A percentile compares a stretch with the other conserved stretches of the same genome.
Conservation (phyloP, 2,888 invertebrate genomes). For the Frankliniella intonsa region DNA sequence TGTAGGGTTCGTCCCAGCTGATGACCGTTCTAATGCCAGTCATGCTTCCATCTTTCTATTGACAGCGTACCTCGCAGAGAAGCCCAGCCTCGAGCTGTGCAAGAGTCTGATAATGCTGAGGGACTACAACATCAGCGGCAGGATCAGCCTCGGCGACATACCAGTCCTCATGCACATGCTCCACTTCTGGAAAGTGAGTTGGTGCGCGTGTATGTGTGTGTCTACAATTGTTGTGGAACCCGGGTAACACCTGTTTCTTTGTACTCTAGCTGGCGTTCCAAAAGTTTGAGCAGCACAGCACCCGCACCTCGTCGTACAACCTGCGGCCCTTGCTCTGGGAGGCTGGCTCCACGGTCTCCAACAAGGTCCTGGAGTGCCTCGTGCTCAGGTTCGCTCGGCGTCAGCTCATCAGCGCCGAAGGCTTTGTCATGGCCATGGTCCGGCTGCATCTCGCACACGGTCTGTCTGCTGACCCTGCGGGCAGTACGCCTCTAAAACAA, state of each 20-base stretch:
- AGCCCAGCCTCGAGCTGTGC: conserved; percentile 61
- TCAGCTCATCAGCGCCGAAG: conserved; percentile 55
- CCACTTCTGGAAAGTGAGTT: conserved; percentile 59
- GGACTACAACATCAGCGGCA: conserved; percentile 61
- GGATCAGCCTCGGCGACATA: conserved; percentile 56
- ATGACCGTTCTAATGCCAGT: conserved; percentile 12
- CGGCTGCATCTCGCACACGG: conserved; percentile 60
- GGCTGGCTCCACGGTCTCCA: conserved; percentile 64
- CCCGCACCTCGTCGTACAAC: conserved; percentile 60
- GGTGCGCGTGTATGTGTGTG: not conserved
- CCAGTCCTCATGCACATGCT: conserved; percentile 61
- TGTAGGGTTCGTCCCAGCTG: not conserved
- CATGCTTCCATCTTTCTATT: not conserved
- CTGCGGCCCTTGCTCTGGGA: conserved; percentile 63
- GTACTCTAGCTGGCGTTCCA: conserved; percentile 53
- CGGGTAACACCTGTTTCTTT: not conserved
- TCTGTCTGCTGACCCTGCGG: too few species aligned
- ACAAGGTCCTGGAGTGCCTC: conserved; percentile 69
- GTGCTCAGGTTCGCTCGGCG: conserved; percentile 62
- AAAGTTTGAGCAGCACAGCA: conserved; percentile 54
- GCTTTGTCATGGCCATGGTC: conserved; percentile 61
- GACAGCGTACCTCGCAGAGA: conserved; percentile 52
- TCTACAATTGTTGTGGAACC: not conserved
- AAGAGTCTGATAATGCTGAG: conserved; percentile 64
- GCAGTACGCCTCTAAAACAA: not conserved